Percentiles rank a stretch among this genome's conserved stretches.
These are phyloP conservation scores for Maconellicoccus hirsutus DNA, from an alignment of 1,140 invertebrate species.

Conservation along the genomic window DNA sequence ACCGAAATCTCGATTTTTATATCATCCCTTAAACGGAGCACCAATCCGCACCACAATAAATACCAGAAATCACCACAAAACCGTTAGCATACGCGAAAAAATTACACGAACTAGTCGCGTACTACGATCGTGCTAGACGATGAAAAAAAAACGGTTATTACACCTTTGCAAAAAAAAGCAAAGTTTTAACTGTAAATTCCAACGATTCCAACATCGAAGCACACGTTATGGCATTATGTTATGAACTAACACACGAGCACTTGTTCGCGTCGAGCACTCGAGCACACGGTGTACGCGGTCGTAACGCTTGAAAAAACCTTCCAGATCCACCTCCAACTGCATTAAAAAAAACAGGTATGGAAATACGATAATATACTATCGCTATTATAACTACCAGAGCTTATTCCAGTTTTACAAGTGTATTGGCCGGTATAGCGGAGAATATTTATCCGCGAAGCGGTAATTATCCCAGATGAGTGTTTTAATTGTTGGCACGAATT, in stretches of 20 bases:
- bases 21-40: too few species aligned
- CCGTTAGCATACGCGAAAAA: too few species aligned
- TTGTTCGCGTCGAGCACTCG: background rate
- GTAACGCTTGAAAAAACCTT: conserved; percentile 2
- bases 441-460: background rate
- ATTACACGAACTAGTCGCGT: too few species aligned
- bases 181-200: background rate
- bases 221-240: background rate
- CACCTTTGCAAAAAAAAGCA: conserved; percentile 1
- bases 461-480: background rate
- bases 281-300: background rate
- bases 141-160: background rate
- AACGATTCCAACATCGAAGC: background rate
- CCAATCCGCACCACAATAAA: too few species aligned
- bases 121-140: background rate
- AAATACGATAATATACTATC: background rate
- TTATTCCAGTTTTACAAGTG: background rate
- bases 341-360: background rate
- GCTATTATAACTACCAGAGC: background rate
- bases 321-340: background rate
- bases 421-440: background rate
- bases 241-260: background rate
- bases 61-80: too few species aligned
- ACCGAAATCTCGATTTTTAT: too few species aligned
- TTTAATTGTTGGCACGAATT: background rate